Conservation (phyloP, 1,140 invertebrate genomes). For the Drosophila ohnishii region DNA sequence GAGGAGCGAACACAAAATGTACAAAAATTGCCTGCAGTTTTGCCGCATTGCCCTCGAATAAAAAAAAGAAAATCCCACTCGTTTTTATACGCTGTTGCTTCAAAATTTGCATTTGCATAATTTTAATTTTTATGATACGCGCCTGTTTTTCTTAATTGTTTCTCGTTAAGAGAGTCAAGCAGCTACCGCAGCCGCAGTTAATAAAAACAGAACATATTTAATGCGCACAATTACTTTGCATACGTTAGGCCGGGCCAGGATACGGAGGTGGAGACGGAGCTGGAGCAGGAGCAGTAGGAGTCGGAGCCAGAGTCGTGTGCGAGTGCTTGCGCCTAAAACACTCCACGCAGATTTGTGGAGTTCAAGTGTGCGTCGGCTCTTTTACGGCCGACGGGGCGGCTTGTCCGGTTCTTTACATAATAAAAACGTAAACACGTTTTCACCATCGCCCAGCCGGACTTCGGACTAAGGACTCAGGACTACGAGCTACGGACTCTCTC, state of each 20-base stretch:
- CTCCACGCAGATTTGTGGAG: slow-evolving; percentile 52
- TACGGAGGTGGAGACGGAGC: background rate
- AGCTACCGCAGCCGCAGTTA: slow-evolving; percentile 39
- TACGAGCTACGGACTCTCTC: background rate
- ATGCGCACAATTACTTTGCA: slow-evolving; percentile 79
- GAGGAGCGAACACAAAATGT: slow-evolving; percentile 17
- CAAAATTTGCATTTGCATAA: slow-evolving; percentile 73
- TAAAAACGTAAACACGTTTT: slow-evolving; percentile 81
- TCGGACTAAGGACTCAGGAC: slow-evolving; percentile 3
- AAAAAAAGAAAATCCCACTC: slow-evolving; percentile 11
- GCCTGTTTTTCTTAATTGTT: slow-evolving; percentile 70
- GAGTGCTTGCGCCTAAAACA: slow-evolving; percentile 35
- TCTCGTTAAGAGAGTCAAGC: slow-evolving; percentile 57
- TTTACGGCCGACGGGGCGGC: slow-evolving; percentile 42
- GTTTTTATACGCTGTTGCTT: slow-evolving; percentile 45
- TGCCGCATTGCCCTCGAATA: slow-evolving; percentile 28
- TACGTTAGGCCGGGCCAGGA: slow-evolving; percentile 53
- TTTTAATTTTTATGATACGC: slow-evolving; percentile 74
- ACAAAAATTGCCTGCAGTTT: slow-evolving; percentile 35
- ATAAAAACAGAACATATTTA: slow-evolving; percentile 71
- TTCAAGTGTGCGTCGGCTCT: slow-evolving; percentile 40
- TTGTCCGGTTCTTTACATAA: slow-evolving; percentile 69
- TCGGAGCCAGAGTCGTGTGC: background rate
- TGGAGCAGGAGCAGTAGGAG: background rate
- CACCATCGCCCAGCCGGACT: slow-evolving; percentile 62